These are phyloP conservation scores for Burhinus bistriatus DNA, from an alignment of 2,113 vertebrate species.

Conservation along the genomic window DNA sequence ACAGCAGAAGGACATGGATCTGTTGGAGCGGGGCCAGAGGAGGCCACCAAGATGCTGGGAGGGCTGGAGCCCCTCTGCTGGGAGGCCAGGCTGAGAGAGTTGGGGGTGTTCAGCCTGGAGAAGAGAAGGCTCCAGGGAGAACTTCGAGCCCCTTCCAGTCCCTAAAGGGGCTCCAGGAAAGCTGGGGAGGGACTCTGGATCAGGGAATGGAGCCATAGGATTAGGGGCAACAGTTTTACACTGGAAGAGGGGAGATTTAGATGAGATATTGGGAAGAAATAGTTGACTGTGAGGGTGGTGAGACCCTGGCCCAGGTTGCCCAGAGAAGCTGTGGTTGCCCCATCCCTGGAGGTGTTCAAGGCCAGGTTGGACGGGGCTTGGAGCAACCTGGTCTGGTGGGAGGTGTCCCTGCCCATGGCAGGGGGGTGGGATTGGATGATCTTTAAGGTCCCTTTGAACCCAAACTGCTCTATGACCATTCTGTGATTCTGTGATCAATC, in stretches of 20 bases:
- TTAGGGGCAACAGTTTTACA: background rate
- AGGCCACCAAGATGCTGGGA: background rate
- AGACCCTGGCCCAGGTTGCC: background rate
- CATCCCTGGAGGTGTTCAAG: too few relatives aligned
- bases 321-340: background rate
- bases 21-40: background rate
- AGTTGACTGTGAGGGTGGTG: background rate
- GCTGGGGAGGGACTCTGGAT: background rate
- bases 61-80: background rate
- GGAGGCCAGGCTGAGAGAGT: background rate
- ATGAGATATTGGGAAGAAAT: background rate
- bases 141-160: background rate
- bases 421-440: too few relatives aligned
- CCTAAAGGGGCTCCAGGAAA: background rate
- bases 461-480: too few relatives aligned
- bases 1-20: background rate
- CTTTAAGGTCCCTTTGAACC: too few relatives aligned
- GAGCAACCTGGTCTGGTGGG: too few relatives aligned
- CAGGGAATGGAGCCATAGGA: background rate
- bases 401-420: too few relatives aligned
- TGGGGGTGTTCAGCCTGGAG: background rate
- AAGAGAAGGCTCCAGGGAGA: background rate
- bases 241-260: background rate
- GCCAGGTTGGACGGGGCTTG: too few relatives aligned
- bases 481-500: too few relatives aligned